Base-by-base conservation (phyloP, 2,797 vertebrate genomes). In the Girardinus metallicus region DNA sequence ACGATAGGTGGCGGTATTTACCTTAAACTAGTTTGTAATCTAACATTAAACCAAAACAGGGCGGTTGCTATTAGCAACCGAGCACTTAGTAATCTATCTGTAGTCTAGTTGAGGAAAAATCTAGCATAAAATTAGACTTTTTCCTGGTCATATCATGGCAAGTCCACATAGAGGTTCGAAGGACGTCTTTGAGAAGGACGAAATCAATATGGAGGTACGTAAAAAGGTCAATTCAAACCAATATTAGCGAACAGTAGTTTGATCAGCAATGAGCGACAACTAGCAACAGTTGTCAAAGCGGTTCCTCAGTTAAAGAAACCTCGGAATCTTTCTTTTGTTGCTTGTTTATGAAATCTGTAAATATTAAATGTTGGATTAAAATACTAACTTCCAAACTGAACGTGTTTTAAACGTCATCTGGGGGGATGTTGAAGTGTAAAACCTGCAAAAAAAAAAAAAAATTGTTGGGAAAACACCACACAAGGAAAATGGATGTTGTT, bases 191-290 rank as follows among this genome's bases (percentile, higher is more conserved):
- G 80, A 84, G 34, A 53, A 78, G 77, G 91, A 92, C 7, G 85
- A 39, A 53, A 87, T 81, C 76, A 77, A 74, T 0, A 79, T 87
- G 34, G 88, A 94, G 94, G 95, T 96, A 75, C 39, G 76, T 60
- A 26, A 9, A 15, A 57, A 2, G 18, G 36, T 57, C 9, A 1
- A 64, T 36, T 64, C 16, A 15, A 47, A 29, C 2, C 12, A 21
- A 29, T 31, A n/a, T 55, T n/a, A 55, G 23, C 23, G 51, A 26
- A 16, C 29, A 31, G 60, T 3, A 62, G n/a, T 60, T 60, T 15
- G 55, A 60, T 31, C 5, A 31, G n/a, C 12, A 31, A n/a, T 60
- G 55, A 60, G n/a, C 55, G n/a, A 31, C n/a, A 60, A 60, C 55
- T 29, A 31, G 31, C 60, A 34, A 62, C 53, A 55, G 53, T 51